phyloP scores from a whole-genome alignment of 2,888 invertebrate genomes.

The Philereme vetulata region DNA sequence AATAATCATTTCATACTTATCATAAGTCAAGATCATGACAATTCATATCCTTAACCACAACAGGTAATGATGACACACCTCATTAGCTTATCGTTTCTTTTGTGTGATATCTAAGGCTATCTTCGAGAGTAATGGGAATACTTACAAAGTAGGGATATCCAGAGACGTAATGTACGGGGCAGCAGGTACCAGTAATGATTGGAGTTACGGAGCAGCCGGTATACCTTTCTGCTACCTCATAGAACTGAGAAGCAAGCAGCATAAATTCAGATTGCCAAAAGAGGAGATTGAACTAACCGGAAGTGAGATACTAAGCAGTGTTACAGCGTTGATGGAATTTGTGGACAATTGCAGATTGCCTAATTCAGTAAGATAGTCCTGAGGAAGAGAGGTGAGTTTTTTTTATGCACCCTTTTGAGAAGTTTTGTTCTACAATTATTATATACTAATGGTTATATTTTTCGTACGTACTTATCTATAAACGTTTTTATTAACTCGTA shows the following conservation, averaged over 20 bases:
- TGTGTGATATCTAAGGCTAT: constrained; percentile 58
- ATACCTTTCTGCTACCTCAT: constrained; percentile 74
- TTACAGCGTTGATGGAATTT: constrained; percentile 68
- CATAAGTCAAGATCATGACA: constrained; percentile 10
- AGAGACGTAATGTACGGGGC: constrained; percentile 74
- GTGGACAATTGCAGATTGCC: constrained; percentile 51
- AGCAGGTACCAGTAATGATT: constrained; percentile 72
- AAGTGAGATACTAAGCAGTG: constrained; percentile 60
- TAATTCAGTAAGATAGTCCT: constrained; percentile 15
- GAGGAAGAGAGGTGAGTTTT: constrained; percentile 17
- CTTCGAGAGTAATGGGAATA: constrained; percentile 62
- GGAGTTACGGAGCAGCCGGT: constrained; percentile 63
- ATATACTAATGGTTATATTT: too few species aligned
- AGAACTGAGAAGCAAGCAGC: constrained; percentile 67
- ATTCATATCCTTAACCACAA: neutral
- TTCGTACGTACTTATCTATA: too few species aligned
- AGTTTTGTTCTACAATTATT: too few species aligned
- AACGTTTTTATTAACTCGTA: too few species aligned
- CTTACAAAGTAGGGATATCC: constrained; percentile 73
- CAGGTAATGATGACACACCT: constrained; percentile 16
- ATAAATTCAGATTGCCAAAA: constrained; percentile 65
- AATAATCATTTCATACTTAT: constrained; percentile 3
- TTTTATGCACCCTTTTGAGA: neutral
- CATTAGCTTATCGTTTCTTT: constrained; percentile 18
- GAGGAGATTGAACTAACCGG: constrained; percentile 70